Percentiles rank a stretch among this genome's conserved stretches.
These are phyloP conservation scores for Apomyelois bistriatella DNA, from an alignment of 2,888 invertebrate genomes.

Conservation along the genomic window DNA sequence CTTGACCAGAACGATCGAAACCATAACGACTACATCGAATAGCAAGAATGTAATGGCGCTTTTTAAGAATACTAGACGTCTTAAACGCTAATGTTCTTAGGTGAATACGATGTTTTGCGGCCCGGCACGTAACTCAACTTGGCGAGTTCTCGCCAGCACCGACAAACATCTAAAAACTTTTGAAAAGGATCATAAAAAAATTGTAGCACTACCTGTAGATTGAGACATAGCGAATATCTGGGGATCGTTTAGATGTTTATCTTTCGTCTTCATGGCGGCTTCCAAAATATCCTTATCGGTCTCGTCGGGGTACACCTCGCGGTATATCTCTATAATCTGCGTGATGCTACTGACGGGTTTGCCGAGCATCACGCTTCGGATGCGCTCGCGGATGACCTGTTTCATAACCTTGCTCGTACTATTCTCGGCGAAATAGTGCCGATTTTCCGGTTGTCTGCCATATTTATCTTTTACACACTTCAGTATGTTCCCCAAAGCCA, in stretches of 20 bases:
- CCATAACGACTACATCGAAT: not conserved
- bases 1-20: not conserved
- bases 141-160: not conserved
- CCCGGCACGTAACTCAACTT: not conserved
- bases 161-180: not conserved
- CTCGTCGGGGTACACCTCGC: slow-evolving; percentile 36
- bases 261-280: slow-evolving; percentile 25
- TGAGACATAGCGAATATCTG: not conserved
- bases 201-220: slow-evolving; percentile 4
- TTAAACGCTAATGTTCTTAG: not conserved
- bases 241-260: not conserved
- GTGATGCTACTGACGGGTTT: slow-evolving; percentile 36
- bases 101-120: not conserved
- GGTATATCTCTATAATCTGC: slow-evolving; percentile 43
- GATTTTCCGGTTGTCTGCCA: slow-evolving; percentile 18
- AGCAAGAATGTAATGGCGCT: slow-evolving; percentile 1
- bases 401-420: slow-evolving; percentile 33
- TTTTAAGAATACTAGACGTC: not conserved
- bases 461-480: slow-evolving; percentile 42
- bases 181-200: slow-evolving; percentile 1
- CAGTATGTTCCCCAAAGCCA: slow-evolving; percentile 53
- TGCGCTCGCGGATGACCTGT: slow-evolving; percentile 50
- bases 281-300: slow-evolving; percentile 48
- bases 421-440: slow-evolving; percentile 20
- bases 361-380: slow-evolving; percentile 47